Conservation (phyloP, 2,113 vertebrate species). For the Cynocephalus volans region DNA sequence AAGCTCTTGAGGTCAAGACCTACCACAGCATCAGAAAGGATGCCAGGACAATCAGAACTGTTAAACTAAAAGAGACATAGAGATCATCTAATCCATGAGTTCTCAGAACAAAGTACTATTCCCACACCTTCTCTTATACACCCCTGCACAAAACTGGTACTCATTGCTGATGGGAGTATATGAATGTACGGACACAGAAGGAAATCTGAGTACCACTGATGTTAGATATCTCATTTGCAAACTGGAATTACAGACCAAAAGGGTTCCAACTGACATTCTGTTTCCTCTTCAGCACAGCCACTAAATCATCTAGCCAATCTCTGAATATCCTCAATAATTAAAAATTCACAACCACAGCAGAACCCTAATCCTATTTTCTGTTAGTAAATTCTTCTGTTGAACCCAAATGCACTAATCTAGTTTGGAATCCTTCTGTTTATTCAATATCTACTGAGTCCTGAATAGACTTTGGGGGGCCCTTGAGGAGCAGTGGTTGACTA, state of each 20-base stretch:
- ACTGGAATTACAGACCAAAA: neutral
- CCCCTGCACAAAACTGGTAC: neutral
- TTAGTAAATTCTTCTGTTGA: neutral
- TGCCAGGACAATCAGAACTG: neutral
- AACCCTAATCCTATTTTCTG: neutral
- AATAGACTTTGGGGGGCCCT: neutral
- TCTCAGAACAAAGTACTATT: neutral
- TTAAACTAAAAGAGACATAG: neutral
- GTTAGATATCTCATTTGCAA: neutral
- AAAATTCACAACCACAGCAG: neutral
- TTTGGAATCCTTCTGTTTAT: neutral
- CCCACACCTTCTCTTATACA: neutral
- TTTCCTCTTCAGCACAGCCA: neutral
- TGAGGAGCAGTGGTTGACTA: neutral
- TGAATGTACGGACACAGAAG: neutral
- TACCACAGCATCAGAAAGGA: neutral
- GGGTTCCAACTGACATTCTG: neutral
- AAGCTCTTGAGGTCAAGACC: neutral
- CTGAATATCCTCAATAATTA: neutral
- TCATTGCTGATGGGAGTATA: neutral
- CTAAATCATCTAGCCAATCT: neutral
- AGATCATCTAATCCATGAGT: neutral
- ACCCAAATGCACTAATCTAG: neutral
- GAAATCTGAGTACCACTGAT: neutral
- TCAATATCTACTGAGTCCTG: neutral